Percentiles rank a stretch among this genome's conserved stretches.
phyloP scores from a whole-genome alignment of 2,113 vertebrate species.

The Phrynosoma platyrhinos region DNA sequence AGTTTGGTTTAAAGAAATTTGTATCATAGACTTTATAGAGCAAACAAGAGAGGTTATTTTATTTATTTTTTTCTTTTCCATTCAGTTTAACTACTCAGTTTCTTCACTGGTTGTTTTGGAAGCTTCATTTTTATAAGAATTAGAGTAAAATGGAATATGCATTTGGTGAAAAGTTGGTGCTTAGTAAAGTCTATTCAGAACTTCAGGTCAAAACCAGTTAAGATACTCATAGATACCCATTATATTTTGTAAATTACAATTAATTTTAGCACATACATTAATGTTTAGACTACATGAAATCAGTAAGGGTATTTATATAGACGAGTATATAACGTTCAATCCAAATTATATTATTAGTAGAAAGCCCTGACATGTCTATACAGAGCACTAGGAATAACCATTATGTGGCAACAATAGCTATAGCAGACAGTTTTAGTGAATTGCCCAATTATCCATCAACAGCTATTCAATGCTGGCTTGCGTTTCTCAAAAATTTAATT shows the following conservation, averaged over 20 bases:
- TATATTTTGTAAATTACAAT: neutral
- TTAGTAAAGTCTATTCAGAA: constrained; percentile 38
- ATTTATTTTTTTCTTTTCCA: constrained; percentile 56
- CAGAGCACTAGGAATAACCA: neutral
- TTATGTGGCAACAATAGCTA: neutral
- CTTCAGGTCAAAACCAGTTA: neutral
- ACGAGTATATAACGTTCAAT: neutral
- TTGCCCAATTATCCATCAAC: neutral
- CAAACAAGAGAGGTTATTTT: constrained; percentile 36
- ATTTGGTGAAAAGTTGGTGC: constrained; percentile 39
- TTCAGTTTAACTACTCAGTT: constrained; percentile 63
- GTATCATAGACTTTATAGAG: constrained; percentile 70
- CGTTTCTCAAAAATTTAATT: constrained; percentile 10
- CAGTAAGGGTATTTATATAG: neutral
- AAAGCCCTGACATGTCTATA: neutral
- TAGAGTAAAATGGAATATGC: constrained; percentile 23
- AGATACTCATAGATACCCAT: neutral
- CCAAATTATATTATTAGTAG: neutral
- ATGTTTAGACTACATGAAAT: neutral
- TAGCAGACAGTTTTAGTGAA: neutral
- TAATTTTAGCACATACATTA: neutral
- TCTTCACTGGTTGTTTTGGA: constrained; percentile 53
- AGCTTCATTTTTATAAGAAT: constrained; percentile 57
- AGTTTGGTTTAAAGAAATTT: constrained; percentile 79
- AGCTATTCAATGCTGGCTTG: neutral